Conservation (phyloP, 2,797 vertebrate species). For the Setipinna tenuifilis region DNA sequence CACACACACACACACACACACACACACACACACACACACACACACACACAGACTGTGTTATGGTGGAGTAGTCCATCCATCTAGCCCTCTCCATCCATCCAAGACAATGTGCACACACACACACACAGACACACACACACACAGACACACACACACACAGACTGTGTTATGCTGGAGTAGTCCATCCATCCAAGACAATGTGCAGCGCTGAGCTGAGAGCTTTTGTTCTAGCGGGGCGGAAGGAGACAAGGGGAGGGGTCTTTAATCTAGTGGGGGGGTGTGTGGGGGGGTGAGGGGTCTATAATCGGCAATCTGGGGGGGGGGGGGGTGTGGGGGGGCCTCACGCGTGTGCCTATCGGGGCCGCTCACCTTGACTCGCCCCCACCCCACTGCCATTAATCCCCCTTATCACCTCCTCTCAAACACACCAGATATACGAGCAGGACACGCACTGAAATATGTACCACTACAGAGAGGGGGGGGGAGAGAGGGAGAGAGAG, state of each 20-base stretch:
- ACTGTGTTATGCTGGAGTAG: too few species aligned
- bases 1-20: too few species aligned
- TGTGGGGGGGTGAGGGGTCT: not conserved
- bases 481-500: not conserved
- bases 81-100: not conserved
- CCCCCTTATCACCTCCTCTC: slow-evolving; percentile 70
- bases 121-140: too few species aligned
- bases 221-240: not conserved
- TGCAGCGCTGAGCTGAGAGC: not conserved
- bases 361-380: slow-evolving; percentile 71
- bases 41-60: too few species aligned
- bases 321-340: too few species aligned
- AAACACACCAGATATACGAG: slow-evolving; percentile 41
- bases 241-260: too few species aligned
- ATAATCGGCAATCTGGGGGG: slow-evolving; percentile 39
- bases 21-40: too few species aligned
- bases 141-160: too few species aligned
- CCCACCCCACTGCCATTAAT: slow-evolving; percentile 67
- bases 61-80: too few species aligned
- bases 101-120: too few species aligned
- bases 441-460: not conserved
- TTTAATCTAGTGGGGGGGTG: slow-evolving; percentile 39
- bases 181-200: not conserved
- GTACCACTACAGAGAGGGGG: not conserved
- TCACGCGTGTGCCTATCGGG: slow-evolving; percentile 58